Evolutionary conservation across 2,888 invertebrate genomes (phyloP).

Genomic region (Drosophila melanosoma): DNA sequence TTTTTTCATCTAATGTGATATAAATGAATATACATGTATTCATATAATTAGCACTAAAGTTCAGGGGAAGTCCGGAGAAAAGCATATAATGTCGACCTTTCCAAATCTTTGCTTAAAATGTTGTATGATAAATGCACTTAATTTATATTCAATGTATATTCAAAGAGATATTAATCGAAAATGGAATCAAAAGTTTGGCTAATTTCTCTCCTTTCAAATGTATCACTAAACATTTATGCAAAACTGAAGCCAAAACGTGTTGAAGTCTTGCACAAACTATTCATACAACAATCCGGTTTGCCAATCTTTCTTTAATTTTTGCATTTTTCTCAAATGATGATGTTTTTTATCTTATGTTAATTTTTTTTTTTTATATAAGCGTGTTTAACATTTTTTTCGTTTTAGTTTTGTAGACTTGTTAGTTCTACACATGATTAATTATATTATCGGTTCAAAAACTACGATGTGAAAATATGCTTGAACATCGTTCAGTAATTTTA

Average conservation of each 20-base stretch:
- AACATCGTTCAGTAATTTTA: not conserved
- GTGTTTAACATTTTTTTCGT: conserved; percentile 6
- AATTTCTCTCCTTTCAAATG: conserved; percentile 49
- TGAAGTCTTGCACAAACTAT: conserved; percentile 24
- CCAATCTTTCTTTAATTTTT: conserved; percentile 22
- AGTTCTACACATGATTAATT: conserved; percentile 23
- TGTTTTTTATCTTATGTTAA: conserved; percentile 6
- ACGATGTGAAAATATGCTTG: conserved; percentile 10
- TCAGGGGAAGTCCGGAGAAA: conserved; percentile 55
- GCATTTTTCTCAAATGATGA: conserved; percentile 41
- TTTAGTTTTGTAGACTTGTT: conserved; percentile 31
- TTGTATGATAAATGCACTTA: conserved; percentile 34
- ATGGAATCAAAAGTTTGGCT: conserved; percentile 27
- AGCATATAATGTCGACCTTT: conserved; percentile 22
- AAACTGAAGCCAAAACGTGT: conserved; percentile 20
- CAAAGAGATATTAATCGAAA: conserved; percentile 24
- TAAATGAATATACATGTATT: conserved; percentile 13
- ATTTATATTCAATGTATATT: conserved; percentile 31
- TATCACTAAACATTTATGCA: conserved; percentile 45
- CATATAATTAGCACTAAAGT: conserved; percentile 32
- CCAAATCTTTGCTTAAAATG: conserved; percentile 14
- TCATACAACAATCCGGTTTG: conserved; percentile 36
- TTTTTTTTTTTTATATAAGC: conserved; percentile 38
- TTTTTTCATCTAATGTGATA: conserved; percentile 16
- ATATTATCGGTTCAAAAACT: not conserved